Evolutionary conservation across 2,888 invertebrate species (phyloP), one percentile per base, ranked within the genome.

Genomic region (Horisme vitalbata): DNA sequence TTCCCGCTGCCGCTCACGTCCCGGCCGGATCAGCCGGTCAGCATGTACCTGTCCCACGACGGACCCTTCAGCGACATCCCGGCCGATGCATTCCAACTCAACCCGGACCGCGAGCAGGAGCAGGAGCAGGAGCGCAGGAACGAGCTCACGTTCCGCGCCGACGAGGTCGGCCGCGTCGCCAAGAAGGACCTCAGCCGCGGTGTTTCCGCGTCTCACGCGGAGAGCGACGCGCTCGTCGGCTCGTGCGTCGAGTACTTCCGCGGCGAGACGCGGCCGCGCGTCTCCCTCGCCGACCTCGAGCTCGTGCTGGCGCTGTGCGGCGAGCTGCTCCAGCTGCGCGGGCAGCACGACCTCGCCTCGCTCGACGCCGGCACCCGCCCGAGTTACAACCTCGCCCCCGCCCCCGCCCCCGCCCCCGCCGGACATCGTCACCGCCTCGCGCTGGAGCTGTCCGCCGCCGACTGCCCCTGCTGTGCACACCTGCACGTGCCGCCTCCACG

Each of bases 41-140:
- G n/a, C n/a, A n/a, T n/a, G n/a, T n/a, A n/a, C n/a, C n/a, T n/a
- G n/a, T 31, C 23, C 20, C 20, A 10, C 4, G 60, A 55, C 10
- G 53, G 26, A 2, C 31, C 57, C 3, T 68, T 55, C 48, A 65
- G 65, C 41, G 34, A 24, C 30, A 63, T 68, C 11, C 69, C 69
- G 3, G 27, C 48, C 1, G 47, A 41, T 6, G 59, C 50, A 7
- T 69, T 68, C 52, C 5, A 23, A 0, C 39, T 54, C n/a, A n/a
- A n/a, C n/a, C n/a, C n/a, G n/a, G n/a, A n/a, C n/a, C n/a, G n/a
- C n/a, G n/a, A n/a, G n/a, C n/a, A n/a, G n/a, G n/a, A n/a, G n/a
- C n/a, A n/a, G n/a, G n/a, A n/a, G n/a, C n/a, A n/a, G 1, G 65
- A 63, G 4, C 34, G 12, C 9, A 9, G 28, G 5, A 34, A 38